phyloP scores from a whole-genome alignment of 2,888 invertebrate species.

The Drosophila ochracea region DNA sequence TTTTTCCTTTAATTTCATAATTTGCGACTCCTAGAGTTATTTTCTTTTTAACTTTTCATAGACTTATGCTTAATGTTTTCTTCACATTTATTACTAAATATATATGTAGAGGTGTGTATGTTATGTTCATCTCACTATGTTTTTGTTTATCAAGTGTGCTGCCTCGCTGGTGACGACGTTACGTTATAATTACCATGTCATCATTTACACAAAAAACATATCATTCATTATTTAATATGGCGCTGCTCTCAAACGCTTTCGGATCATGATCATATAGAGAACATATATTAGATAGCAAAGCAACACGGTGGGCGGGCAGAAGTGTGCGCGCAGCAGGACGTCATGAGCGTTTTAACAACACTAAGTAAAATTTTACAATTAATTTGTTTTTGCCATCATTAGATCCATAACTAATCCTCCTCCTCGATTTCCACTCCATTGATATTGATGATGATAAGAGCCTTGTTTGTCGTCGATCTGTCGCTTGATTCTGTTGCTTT shows the following conservation, averaged over 20 bases:
- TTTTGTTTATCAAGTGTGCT: conserved; percentile 48
- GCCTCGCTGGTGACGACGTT: conserved; percentile 40
- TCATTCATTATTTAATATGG: conserved; percentile 38
- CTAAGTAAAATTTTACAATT: conserved; percentile 81
- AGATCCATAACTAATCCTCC: conserved; percentile 56
- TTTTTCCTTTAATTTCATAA: conserved; percentile 69
- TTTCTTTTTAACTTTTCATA: conserved; percentile 67
- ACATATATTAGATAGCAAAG: conserved; percentile 43
- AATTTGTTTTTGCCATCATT: conserved; percentile 65
- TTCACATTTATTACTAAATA: conserved; percentile 78
- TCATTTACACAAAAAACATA: conserved; percentile 70
- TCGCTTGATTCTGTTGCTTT: conserved; percentile 64
- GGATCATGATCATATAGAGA: conserved; percentile 39
- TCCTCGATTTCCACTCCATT: conserved; percentile 44
- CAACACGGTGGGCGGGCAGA: conserved; percentile 69
- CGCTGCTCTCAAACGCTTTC: conserved; percentile 47
- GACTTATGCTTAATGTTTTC: conserved; percentile 72
- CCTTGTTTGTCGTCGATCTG: conserved; percentile 70
- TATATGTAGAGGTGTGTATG: conserved; percentile 71
- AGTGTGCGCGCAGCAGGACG: conserved; percentile 75
- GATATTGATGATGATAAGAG: conserved; percentile 70
- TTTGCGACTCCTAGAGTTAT: conserved; percentile 71
- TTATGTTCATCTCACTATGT: conserved; percentile 39
- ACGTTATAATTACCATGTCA: conserved; percentile 41
- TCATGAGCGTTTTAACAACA: conserved; percentile 78